Base-by-base conservation (phyloP, 1,140 invertebrate species). In the Macrotrachela quadricornifera region DNA sequence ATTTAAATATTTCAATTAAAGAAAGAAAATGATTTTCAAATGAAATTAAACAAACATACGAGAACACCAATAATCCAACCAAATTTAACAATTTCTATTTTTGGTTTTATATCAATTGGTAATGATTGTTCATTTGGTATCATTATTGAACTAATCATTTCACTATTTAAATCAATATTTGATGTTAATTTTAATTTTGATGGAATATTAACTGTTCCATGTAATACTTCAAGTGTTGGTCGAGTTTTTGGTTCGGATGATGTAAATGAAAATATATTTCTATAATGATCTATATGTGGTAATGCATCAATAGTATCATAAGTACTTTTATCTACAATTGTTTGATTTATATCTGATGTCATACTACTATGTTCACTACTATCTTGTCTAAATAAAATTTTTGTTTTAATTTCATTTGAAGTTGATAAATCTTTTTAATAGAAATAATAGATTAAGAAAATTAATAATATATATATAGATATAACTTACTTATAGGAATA, bases 191-290 rank as follows among this genome's bases (percentile, higher is more conserved):
- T 39, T 8, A 47, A 38, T 16, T 39, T 21, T 53, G 46, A 41
- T 46, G 46, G 18, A 1, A 53, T 17, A 2, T 2, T 4, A 4
- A 8, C 21, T 30, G 21, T 30, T 30, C 21, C 21, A 30, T 90
- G 85, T 4, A 94, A 75, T 70, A 92, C 85, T 63, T 90, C 85
- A 13, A 94, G 71, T 4, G 87, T 90, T 6, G 87, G 87, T 62
- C 87, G 62, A 80, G 75, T 60, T 83, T 83, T 66, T 14, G 64
- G 40, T 15, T 80, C 82, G 61, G 85, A 84, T 2, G 21, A 30
- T 45, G 90, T 80, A 3, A 75, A 61, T 16, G 83, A 85, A 73
- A 90, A 76, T 56, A 90, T 81, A 67, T 92, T 90, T 54, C 86
- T 77, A 70, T 94, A 94, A 72, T 91, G 87, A 64, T 91, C 86